Conservation (phyloP, 2,797 vertebrate genomes). For the Chaenodraco wilsoni region DNA sequence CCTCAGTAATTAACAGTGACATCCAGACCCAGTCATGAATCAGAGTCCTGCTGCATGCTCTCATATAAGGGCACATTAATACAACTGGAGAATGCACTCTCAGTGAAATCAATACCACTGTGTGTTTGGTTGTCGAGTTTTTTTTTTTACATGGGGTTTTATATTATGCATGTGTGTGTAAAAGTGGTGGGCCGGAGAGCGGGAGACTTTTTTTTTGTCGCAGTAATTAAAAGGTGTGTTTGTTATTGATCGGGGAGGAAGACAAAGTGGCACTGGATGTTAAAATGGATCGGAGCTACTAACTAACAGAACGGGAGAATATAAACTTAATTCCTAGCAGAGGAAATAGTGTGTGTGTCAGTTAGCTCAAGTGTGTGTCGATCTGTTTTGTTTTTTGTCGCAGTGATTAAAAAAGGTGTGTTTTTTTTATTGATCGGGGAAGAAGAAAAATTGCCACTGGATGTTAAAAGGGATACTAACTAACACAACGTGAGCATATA, state of each 20-base stretch:
- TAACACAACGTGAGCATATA: constrained; percentile 15
- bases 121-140: constrained; percentile 7
- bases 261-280: constrained; percentile 49
- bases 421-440: constrained; percentile 66
- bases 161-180: constrained; percentile 34
- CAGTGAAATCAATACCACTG: constrained; percentile 71
- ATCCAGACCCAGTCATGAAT: constrained; percentile 62
- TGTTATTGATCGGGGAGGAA: constrained; percentile 66
- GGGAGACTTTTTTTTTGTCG: constrained; percentile 30
- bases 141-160: constrained; percentile 30
- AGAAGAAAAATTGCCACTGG: constrained; percentile 52
- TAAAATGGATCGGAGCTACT: constrained; percentile 20
- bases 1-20: constrained; percentile 71
- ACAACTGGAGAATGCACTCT: constrained; percentile 56
- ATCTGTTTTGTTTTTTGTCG: constrained; percentile 21
- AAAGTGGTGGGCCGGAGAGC: not conserved
- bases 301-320: constrained; percentile 18
- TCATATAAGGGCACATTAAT: constrained; percentile 67
- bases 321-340: constrained; percentile 11
- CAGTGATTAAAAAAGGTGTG: constrained; percentile 65
- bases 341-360: not conserved
- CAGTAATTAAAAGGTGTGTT: constrained; percentile 64
- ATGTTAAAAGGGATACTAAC: constrained; percentile 35
- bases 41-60: constrained; percentile 53
- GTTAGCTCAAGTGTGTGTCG: too few relatives aligned